Base-by-base conservation (phyloP, 2,888 invertebrate genomes). In the Drosophila incognita region DNA sequence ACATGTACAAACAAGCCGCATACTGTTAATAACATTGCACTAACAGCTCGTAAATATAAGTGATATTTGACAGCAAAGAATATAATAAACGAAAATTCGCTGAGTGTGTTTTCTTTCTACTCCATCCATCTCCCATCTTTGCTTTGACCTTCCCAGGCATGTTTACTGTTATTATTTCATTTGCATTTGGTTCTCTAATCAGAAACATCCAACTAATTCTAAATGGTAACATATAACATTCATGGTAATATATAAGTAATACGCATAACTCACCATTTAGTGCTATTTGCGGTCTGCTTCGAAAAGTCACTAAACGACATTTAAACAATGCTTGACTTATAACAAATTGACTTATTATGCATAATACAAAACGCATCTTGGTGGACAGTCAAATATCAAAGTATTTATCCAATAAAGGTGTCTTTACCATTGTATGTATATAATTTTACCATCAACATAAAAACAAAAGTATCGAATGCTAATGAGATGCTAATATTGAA, bases 41-140 rank as follows among this genome's bases (percentile, higher is more conserved):
- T 75, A 77, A 87, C 82, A 84, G 89, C 80, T 83, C 89, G 83
- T 88, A 84, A 83, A 88, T 78, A 86, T 74, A 59, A 58, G 36
- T 56, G 66, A 33, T 46, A 36, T 21, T 59, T 61, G 51, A 59
- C 36, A 38, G 38, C 11, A 54, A 68, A 35, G 11, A n/a, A n/a
- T 49, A 38, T 35, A 49, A 35, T 35, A 35, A 66, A 40, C 29
- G 33, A 33, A 21, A 31, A 74, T 57, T 69, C n/a, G 46, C 36
- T 54, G 40, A 63, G 40, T 57, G 21, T 40, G 15, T 51, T 69
- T 59, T 65, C 21, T 38, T 31, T 49, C 35, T 52, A 15, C 5
- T 15, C n/a, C n/a, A n/a, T n/a, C n/a, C n/a, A n/a, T n/a, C 13
- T 38, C 2, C 29, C 51, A 51, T 33, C 10, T 71, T 38, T 66